Base-by-base conservation (phyloP, 2,797 vertebrate species). In the Babyrousa celebensis region DNA sequence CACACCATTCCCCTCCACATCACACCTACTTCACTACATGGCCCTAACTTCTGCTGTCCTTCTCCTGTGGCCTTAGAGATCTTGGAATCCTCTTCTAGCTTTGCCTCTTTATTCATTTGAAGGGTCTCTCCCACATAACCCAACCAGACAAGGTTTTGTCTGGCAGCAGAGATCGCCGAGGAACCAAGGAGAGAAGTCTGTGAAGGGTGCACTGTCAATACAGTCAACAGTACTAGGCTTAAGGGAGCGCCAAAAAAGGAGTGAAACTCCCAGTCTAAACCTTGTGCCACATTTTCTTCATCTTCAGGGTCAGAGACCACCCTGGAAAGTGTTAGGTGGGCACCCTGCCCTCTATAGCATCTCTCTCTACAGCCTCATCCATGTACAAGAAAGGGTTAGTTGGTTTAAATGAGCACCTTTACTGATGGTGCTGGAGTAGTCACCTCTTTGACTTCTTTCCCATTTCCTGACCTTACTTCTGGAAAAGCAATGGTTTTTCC, bases 401-500 rank as follows among this genome's bases (percentile, higher is more conserved):
- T 84, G 85, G 85, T 87, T 90, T 91, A 32, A 20, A 54, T 4
- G 56, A 67, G 36, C 72, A n/a, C 4, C 20, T 85, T 89, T 68
- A 52, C 63, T 63, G 65, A 29, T 2, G 4, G 12, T 32, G 25
- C 12, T 71, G 70, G 12, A 85, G 23, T 6, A 56, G 52, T 74
- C 36, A 52, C 32, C 9, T 91, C 83, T 79, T 74, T n/a, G 62
- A 63, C 27, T 85, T 40, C 23, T 72, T 85, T 77, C 48, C 32
- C 78, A 71, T 32, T 88, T 88, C 77, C 78, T 88, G 72, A 65
- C 27, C 60, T 86, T 91, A 11, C 82, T 83, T 96, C 43, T 95
- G 32, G 29, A 87, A 93, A 80, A 85, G 67, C 74, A 92, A 91
- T 54, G 43, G 32, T 54, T 89, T 96, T 86, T 25, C 87, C 65